Conservation (phyloP, 2,797 vertebrate species). For the Spizella passerina region DNA sequence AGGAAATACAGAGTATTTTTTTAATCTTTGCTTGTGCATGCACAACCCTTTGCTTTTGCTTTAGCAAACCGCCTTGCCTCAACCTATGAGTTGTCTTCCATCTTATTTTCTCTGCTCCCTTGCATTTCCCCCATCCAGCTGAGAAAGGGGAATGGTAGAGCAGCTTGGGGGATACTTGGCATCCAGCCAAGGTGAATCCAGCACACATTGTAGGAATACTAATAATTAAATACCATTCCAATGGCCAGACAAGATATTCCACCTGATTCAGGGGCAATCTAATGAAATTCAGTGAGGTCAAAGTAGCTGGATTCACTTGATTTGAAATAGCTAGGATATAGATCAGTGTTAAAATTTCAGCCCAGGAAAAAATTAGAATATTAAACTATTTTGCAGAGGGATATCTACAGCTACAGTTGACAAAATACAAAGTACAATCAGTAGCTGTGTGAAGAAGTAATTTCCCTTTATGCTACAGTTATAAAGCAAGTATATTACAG, state of each 20-base stretch:
- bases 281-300: background rate
- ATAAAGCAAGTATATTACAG: background rate
- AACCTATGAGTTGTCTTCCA: accelerated
- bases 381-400: background rate
- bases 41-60: background rate
- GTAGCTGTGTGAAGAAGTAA: background rate
- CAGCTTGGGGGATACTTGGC: background rate
- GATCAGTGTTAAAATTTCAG: background rate
- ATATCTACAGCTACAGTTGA: background rate
- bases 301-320: background rate
- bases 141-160: background rate
- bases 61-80: background rate
- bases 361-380: background rate
- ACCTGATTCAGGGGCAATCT: background rate
- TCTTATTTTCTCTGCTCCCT: background rate
- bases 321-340: background rate
- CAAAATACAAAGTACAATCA: background rate
- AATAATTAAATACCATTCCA: background rate
- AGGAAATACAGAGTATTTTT: background rate
- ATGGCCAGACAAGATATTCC: background rate
- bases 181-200: background rate
- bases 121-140: background rate
- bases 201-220: background rate
- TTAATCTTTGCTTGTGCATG: background rate
- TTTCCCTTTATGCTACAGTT: background rate